These are phyloP conservation scores for Gila robusta DNA, from an alignment of 2,797 vertebrate species.

Conservation along the genomic window DNA sequence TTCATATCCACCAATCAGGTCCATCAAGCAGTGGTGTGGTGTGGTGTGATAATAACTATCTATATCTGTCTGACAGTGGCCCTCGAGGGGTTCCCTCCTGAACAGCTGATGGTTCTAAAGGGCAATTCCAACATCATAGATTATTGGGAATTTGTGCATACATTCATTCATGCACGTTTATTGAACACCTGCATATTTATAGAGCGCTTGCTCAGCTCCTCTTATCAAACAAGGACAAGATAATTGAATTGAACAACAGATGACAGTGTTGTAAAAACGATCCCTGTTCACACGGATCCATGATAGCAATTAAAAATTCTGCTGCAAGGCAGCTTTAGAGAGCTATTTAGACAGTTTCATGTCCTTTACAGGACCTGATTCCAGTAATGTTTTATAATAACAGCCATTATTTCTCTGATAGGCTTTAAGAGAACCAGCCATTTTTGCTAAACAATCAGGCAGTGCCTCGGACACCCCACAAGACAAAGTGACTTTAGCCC, in stretches of 20 bases:
- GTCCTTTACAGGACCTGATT: not conserved
- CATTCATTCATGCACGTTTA: slow-evolving; percentile 9
- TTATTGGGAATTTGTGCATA: slow-evolving; percentile 46
- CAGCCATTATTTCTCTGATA: slow-evolving; percentile 61
- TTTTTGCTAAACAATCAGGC: slow-evolving; percentile 86
- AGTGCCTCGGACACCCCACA: slow-evolving; percentile 83
- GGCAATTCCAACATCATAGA: slow-evolving; percentile 69
- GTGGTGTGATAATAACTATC: not conserved
- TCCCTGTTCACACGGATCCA: too few relatives aligned
- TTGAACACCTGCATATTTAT: slow-evolving; percentile 42
- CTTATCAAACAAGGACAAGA: slow-evolving; percentile 50
- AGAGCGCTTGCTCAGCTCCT: slow-evolving; percentile 23
- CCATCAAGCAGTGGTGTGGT: slow-evolving; percentile 1
- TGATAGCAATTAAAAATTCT: too few relatives aligned
- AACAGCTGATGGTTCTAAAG: slow-evolving; percentile 72
- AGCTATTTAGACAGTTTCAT: not conserved
- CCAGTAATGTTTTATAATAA: not conserved
- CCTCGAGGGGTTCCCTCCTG: not conserved
- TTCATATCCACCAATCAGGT: not conserved
- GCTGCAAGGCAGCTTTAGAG: too few relatives aligned
- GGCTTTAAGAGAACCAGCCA: slow-evolving; percentile 89
- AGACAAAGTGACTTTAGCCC: slow-evolving; percentile 90
- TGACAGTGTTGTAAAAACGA: not conserved
- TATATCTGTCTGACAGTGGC: slow-evolving; percentile 4
- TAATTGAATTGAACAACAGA: not conserved